Evolutionary conservation across 2,888 invertebrate genomes (phyloP).

Genomic region (Caenorhabditis doughertyi): DNA sequence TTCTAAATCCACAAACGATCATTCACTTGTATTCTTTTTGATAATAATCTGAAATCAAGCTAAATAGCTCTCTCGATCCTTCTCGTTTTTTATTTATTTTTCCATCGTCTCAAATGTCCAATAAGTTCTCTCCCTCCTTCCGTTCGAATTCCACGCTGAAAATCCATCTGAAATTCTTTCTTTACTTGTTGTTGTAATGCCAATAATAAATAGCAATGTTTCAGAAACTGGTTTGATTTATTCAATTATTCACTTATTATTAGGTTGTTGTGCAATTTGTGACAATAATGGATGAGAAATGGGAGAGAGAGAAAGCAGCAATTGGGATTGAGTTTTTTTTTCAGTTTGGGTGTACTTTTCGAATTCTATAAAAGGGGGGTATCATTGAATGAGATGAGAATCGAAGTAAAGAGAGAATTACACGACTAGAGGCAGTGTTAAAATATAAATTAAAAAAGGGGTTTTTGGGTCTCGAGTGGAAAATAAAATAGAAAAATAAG

Average conservation of each 20-base stretch:
- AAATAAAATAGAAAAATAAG: constrained; percentile 2
- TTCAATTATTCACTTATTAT: constrained; percentile 14
- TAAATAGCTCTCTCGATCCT: not conserved
- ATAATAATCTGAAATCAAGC: constrained; percentile 10
- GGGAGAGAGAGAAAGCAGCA: constrained; percentile 33
- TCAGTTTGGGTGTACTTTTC: too few relatives aligned
- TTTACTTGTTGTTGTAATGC: not conserved
- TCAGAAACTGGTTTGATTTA: constrained; percentile 8
- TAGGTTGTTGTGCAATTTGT: constrained; percentile 9
- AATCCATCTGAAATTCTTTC: not conserved
- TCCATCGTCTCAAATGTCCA: not conserved
- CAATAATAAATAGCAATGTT: constrained; percentile 8
- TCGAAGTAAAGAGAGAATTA: constrained; percentile 40
- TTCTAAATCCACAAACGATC: constrained; percentile 6
- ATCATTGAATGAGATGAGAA: constrained; percentile 26
- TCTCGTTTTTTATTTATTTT: not conserved
- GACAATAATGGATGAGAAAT: not conserved
- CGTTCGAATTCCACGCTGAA: constrained; percentile 3
- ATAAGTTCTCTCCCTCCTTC: not conserved
- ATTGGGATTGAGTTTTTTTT: constrained; percentile 12
- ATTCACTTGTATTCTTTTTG: constrained; percentile 18
- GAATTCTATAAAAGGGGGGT: not conserved
- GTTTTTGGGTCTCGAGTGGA: constrained; percentile 20
- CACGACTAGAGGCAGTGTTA: constrained; percentile 65
- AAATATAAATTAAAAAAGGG: constrained; percentile 8